Percentiles rank a stretch among this genome's conserved stretches.
Evolutionary conservation across 2,113 vertebrate genomes (phyloP).

Genomic region (Colistium nudipinnis): DNA sequence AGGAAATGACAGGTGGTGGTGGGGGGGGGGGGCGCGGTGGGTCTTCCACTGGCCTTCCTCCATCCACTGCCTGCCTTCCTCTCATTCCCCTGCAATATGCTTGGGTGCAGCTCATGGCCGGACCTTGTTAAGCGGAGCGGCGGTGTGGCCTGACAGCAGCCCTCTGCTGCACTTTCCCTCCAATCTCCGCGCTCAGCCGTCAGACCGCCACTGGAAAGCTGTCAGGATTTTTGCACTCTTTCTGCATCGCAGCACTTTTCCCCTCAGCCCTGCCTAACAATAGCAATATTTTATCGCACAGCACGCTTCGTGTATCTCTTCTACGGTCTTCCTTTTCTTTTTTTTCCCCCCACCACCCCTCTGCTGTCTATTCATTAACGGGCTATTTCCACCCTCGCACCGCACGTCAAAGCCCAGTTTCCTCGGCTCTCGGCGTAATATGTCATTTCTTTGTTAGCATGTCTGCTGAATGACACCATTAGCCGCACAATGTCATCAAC

Average conservation of each 20-base stretch:
- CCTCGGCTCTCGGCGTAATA: conserved; percentile 53
- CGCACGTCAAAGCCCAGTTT: conserved; percentile 60
- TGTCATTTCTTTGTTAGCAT: conserved; percentile 66
- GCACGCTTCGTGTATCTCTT: conserved; percentile 70
- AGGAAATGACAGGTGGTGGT: conserved; percentile 63
- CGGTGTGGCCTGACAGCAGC: conserved; percentile 82
- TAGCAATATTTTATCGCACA: conserved; percentile 78
- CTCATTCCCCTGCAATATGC: conserved; percentile 67
- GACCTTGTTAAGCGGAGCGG: conserved; percentile 82
- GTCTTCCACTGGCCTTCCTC: conserved; percentile 31
- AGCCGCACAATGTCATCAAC: conserved; percentile 63
- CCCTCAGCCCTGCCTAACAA: conserved; percentile 73
- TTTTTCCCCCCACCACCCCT: conserved; percentile 7
- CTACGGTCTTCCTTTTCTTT: conserved; percentile 51
- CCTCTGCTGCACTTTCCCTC: conserved; percentile 80
- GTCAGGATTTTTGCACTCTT: conserved; percentile 79
- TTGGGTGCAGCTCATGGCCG: conserved; percentile 75
- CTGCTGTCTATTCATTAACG: conserved; percentile 78
- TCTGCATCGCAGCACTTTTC: conserved; percentile 79
- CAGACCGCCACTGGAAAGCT: conserved; percentile 81
- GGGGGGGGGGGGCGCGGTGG: conserved; percentile 63
- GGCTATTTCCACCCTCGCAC: conserved; percentile 71
- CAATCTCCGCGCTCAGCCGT: conserved; percentile 76
- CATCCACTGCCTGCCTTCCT: conserved; percentile 24
- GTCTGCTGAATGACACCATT: conserved; percentile 68